A percentile compares a stretch with the other conserved stretches of the same genome.
Conservation (phyloP, 1,140 invertebrate species). For the Brachionus plicatilis region DNA sequence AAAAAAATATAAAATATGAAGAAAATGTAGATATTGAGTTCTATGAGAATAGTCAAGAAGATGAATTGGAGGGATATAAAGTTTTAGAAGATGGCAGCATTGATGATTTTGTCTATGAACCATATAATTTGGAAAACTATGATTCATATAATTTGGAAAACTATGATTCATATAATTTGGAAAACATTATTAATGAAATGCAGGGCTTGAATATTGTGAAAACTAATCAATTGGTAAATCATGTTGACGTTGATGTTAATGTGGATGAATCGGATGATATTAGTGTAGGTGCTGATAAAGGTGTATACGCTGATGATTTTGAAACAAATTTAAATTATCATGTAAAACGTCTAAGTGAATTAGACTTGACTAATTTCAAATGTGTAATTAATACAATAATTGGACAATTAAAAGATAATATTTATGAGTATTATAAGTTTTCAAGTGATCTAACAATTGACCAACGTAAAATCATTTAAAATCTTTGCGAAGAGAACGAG, state of each 20-base stretch:
- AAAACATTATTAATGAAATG: not conserved
- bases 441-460: not conserved
- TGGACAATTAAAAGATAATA: not conserved
- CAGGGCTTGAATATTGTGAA: not conserved
- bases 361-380: not conserved
- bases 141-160: too few species aligned
- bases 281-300: not conserved
- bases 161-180: not conserved
- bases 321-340: slow-evolving; percentile 13
- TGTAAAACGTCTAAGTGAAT: not conserved
- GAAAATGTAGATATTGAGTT: not conserved
- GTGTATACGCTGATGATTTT: not conserved
- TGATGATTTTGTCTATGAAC: not conserved
- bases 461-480: not conserved
- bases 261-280: not conserved
- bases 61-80: not conserved
- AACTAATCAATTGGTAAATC: not conserved
- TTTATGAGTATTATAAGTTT: slow-evolving; percentile 2
- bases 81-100: not conserved
- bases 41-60: not conserved
- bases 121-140: too few species aligned
- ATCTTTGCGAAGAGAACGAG: not conserved
- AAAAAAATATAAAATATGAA: too few species aligned
- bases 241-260: not conserved
- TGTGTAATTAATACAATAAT: not conserved